Base-by-base conservation (phyloP, 2,113 vertebrate genomes). In the Rallus limicola region DNA sequence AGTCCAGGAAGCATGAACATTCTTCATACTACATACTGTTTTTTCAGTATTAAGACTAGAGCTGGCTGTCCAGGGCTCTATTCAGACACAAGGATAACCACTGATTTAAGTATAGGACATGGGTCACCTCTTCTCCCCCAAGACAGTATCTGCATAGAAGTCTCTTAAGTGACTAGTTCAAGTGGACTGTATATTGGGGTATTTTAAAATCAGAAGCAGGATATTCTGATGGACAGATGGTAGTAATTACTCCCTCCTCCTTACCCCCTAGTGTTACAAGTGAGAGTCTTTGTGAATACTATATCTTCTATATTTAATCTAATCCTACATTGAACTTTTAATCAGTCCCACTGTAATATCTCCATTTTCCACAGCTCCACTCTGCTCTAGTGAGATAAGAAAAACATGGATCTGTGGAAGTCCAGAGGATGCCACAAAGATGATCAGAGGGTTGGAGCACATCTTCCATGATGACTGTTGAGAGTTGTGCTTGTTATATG, bases 281-380 rank as follows among this genome's bases (percentile, higher is more conserved):
- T 1, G 1, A 63, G 9, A 46, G 5, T 14, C 38, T 33, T 24
- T 6, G 31, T 23, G 16, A 72, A 40, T 26, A 46, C 44, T 46
- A 18, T 8, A 9, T 19, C 44, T 46, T 46, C 17, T 46, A 46
- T 46, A 46, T 46, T 46, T 46, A 46, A 67, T 33, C 14, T n/a
- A 33, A n/a, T 36, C 34, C 9, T 56, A 21, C 1, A 0, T 28
- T 24, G 11, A 55, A 11, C 6, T 46, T 65, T 55, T 16, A n/a
- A n/a, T 17, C 9, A 33, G 3, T 28, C 17, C 13, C 29, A 46
- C 29, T 6, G 4, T 18, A 9, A 31, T 23, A 40, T 11, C 11
- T 60, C 16, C 10, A 11, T 58, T 92, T 77, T 44, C 23, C 11
- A 62, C 8, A 48, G 20, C 48, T 48, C 20, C 11, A 11, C 48